A percentile compares a stretch with the other conserved stretches of the same genome.
phyloP scores from a whole-genome alignment of 2,113 vertebrate genomes.

The Eurypyga helias region DNA sequence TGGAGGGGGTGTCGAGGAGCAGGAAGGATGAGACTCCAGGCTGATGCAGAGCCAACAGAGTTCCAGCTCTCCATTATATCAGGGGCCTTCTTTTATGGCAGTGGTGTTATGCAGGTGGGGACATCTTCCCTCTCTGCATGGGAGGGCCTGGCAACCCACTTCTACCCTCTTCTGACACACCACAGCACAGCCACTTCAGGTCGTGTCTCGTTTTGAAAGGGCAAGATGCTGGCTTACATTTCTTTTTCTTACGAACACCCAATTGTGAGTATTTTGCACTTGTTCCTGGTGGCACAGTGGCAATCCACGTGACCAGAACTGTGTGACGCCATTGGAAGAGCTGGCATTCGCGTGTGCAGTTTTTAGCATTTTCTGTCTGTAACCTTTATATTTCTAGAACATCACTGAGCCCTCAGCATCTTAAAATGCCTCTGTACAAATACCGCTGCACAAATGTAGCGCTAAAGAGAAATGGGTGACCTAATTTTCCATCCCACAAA shows the following conservation, averaged over 20 bases:
- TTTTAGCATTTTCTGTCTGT: background rate
- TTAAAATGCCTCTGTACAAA: background rate
- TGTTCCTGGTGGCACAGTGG: background rate
- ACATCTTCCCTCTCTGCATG: background rate
- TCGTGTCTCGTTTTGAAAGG: background rate
- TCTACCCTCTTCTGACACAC: background rate
- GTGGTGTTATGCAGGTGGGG: background rate
- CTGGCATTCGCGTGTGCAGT: background rate
- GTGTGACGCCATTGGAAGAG: background rate
- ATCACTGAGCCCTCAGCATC: background rate
- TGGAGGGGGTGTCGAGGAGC: background rate
- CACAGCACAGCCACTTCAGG: background rate
- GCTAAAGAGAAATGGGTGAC: background rate
- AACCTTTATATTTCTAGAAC: background rate
- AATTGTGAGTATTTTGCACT: background rate
- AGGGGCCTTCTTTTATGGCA: fast-evolving
- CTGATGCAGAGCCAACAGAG: background rate
- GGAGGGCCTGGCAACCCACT: background rate
- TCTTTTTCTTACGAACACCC: background rate
- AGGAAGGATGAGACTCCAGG: background rate
- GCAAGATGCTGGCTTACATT: background rate
- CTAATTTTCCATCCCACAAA: background rate
- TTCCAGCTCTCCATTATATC: background rate
- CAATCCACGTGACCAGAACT: background rate
- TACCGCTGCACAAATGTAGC: background rate